phyloP scores from a whole-genome alignment of 1,140 invertebrate genomes.

The Drosophila ananassae region DNA sequence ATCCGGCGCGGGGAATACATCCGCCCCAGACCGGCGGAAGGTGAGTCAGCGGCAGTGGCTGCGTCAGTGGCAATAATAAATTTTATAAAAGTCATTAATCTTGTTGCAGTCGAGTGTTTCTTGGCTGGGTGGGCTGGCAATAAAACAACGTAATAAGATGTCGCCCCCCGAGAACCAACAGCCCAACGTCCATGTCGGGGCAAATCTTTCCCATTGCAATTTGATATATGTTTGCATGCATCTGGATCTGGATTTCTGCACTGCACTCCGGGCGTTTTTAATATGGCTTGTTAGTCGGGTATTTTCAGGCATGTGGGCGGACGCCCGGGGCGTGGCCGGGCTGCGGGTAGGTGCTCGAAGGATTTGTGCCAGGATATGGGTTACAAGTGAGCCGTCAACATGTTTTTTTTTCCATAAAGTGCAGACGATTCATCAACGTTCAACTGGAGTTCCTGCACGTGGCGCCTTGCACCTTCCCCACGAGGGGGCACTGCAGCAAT shows the following conservation, averaged over 20 bases:
- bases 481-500: neutral
- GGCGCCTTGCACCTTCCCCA: neutral
- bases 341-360: neutral
- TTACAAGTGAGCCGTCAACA: constrained; percentile 61
- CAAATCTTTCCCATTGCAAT: constrained; percentile 56
- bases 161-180: constrained; percentile 17
- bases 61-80: constrained; percentile 69
- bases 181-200: constrained; percentile 1
- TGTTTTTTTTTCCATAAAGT: constrained; percentile 71
- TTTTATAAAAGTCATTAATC: constrained; percentile 82
- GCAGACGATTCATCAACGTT: constrained; percentile 75
- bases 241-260: constrained; percentile 41
- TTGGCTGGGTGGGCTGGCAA: constrained; percentile 51
- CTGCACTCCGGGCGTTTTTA: constrained; percentile 62
- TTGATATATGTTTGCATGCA: constrained; percentile 58
- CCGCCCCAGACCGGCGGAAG: constrained; percentile 33
- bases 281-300: constrained; percentile 72
- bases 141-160: constrained; percentile 82
- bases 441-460: constrained; percentile 35
- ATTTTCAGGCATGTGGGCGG: constrained; percentile 55
- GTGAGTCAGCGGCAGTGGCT: constrained; percentile 52
- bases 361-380: constrained; percentile 42
- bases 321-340: neutral
- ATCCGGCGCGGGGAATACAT: neutral
- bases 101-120: constrained; percentile 59